Evolutionary conservation across 2,888 invertebrate genomes (phyloP), one percentile per base, ranked within the genome.

Genomic region (Apamea sordens): DNA sequence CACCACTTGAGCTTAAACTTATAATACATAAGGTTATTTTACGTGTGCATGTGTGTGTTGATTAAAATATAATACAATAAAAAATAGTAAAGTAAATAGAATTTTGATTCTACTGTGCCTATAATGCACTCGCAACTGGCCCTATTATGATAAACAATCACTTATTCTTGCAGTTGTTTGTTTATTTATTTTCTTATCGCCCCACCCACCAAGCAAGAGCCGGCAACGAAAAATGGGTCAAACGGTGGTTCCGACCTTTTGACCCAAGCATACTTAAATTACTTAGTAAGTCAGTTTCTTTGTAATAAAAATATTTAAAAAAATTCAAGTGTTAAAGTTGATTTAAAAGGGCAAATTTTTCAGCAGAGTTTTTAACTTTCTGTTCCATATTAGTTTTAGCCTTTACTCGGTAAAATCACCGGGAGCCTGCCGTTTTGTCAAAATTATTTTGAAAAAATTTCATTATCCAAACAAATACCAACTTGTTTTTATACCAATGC

Each of bases 161-260:
- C 47, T 36, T 50, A 64, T 56, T 64, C 11, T 18, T 79, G 64
- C 44, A 56, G 47, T 61, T 32, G 24, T 65, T 53, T 72, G 53
- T 68, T 72, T 77, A 59, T 72, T 56, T 82, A 50, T 63, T n/a
- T 68, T 53, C 41, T 82, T 82, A 82, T 77, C 77, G n/a, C 44
- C 44, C 2, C 36, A 56, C 21, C 18, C 24, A 76, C n/a, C 7
- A 36, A 0, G 24, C 10, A 50, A n/a, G 6, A 18, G n/a, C 63
- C 56, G 56, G 47, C 72, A 76, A 68, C 71, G 47, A 41, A 36
- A 81, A 76, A 67, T 81, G 24, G 28, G 71, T 76, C 68, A 59
- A 69, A 71, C 18, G 3, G 0, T 71, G 21, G n/a, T 50, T 4
- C 18, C n/a, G 44, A 80, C n/a, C 65, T 76, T 28, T 67, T 76